Evolutionary conservation across 2,797 vertebrate genomes (phyloP).

Genomic region (Epinephelus awoara): DNA sequence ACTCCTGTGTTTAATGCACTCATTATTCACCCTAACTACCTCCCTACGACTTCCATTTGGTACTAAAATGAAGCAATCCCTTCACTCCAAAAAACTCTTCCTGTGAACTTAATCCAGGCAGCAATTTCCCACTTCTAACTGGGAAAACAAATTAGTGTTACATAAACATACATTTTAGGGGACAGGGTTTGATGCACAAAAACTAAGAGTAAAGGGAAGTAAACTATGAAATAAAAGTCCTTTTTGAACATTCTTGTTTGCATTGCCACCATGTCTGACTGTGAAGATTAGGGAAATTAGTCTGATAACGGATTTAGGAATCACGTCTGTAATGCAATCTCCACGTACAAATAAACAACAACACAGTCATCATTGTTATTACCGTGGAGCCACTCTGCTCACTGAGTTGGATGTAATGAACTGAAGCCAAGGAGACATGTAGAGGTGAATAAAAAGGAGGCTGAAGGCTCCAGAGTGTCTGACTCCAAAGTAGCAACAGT

Average conservation of each 20-base stretch:
- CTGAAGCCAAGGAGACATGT: neutral
- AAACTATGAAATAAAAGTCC: neutral
- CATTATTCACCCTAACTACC: neutral
- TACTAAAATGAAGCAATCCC: neutral
- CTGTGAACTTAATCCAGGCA: neutral
- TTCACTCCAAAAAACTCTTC: neutral
- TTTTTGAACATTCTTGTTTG: neutral
- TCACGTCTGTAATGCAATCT: neutral
- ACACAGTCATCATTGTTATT: neutral
- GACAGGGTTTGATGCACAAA: neutral
- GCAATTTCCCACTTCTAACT: neutral
- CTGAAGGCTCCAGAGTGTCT: neutral
- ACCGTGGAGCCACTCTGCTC: neutral
- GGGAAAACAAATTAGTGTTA: neutral
- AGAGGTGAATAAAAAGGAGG: neutral
- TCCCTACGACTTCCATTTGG: neutral
- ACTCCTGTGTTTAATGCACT: neutral
- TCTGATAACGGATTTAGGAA: neutral
- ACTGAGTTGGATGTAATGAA: conserved; percentile 1
- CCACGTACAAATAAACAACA: conserved; percentile 4
- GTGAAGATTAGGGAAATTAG: neutral
- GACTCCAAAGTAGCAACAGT: neutral
- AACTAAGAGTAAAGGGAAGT: neutral
- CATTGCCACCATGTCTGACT: conserved; percentile 6
- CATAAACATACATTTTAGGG: neutral